Evolutionary conservation across 2,888 invertebrate genomes (phyloP), one percentile per base, ranked within the genome.

Genomic region (Azorinus chamasolen): DNA sequence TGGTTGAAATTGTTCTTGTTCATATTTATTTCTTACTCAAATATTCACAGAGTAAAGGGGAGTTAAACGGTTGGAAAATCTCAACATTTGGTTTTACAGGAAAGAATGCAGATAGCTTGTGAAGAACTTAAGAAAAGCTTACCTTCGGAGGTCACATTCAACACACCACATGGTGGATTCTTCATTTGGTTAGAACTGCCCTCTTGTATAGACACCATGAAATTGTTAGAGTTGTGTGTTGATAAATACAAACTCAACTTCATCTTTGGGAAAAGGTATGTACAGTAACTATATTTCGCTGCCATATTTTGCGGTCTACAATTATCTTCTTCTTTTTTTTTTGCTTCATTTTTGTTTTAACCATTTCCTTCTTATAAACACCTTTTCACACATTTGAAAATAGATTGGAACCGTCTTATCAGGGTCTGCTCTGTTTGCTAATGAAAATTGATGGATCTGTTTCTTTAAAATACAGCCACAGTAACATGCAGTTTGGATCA

Each of bases 101-200:
- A 92, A 4, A 87, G 93, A 22, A 90, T 95, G 14, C 89, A 93
- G 41, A 24, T 73, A 37, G 68, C 81, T 0, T 83, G 83, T 72
- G 59, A 79, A 10, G 57, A 59, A 6, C 46, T 89, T n/a, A 64
- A 54, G 22, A 69, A 85, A 32, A 55, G 80, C 20, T 59, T 87
- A 18, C 86, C 85, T n/a, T 43, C 63, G n/a, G 66, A 70, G 2
- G 68, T 79, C 16, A 77, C 71, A 24, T 85, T 79, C 43, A 39
- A 45, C 8, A 75, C 74, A 43, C 87, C 89, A 27, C 46, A 87
- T 77, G 95, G 95, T 1, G 95, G 95, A 12, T 95, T 95, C 84
- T 95, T 95, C 76, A 89, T 95, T 51, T 95, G 95, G 95, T 90
- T 95, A 58, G 90, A 92, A 73, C 89, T 95, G 51, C 95, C 95